Evolutionary conservation across 1,140 invertebrate species (phyloP).

Genomic region (Neodiprion virginianus): DNA sequence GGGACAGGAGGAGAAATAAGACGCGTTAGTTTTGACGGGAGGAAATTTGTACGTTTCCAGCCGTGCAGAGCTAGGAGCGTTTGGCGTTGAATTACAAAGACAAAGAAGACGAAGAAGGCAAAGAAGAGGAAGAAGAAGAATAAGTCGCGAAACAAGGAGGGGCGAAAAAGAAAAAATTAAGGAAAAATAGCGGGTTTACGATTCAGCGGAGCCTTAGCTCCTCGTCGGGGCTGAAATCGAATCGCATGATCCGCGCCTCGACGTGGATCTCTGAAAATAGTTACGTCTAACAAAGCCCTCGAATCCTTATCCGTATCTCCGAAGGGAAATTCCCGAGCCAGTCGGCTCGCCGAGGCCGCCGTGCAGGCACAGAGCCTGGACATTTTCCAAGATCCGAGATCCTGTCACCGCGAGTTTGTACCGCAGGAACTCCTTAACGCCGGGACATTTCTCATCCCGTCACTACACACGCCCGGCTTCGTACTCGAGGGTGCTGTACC

Average conservation of each 20-base stretch:
- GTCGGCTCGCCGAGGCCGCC: neutral
- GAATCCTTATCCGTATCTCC: neutral
- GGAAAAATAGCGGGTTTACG: neutral
- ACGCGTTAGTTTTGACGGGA: neutral
- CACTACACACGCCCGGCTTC: neutral
- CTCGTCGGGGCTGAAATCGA: neutral
- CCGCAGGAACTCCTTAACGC: neutral
- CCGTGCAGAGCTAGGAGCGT: neutral
- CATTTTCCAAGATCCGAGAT: neutral
- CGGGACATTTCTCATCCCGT: neutral
- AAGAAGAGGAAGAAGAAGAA: neutral
- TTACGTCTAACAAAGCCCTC: neutral
- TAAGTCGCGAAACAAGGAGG: neutral
- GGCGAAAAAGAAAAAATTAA: neutral
- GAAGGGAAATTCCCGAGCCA: slow-evolving; percentile 2
- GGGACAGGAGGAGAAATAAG: neutral
- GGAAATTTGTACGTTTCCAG: neutral
- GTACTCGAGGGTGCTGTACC: slow-evolving; percentile 1
- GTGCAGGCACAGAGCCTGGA: neutral
- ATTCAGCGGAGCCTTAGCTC: no score
- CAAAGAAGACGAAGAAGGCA: neutral
- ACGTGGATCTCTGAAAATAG: neutral
- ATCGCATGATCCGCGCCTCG: neutral
- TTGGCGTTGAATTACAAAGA: neutral
- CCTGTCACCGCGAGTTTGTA: neutral